Evolutionary conservation across 2,797 vertebrate species (phyloP), one percentile per base, ranked within the genome.

Genomic region (Silurus aristotelis): DNA sequence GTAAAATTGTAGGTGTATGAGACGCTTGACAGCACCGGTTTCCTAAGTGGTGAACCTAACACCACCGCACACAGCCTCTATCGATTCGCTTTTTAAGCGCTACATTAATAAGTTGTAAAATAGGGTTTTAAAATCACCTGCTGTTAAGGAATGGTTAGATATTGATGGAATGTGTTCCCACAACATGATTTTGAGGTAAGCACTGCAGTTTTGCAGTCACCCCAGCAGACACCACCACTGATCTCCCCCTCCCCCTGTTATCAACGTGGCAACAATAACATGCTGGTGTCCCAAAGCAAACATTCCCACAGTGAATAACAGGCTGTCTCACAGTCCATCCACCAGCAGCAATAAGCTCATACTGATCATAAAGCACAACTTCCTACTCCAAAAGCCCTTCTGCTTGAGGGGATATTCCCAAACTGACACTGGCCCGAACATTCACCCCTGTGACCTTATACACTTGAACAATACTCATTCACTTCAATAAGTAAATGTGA

Each of bases 211-310:
- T 91, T 91, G 92, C n/a, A n/a, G 93, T 92, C 89, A 91, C 89
- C 91, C 92, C 93, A 92, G 93, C 93, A 93, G 86, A 90, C 93
- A 89, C 31, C 77, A 87, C 91, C 89, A 88, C 91, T 82, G 89
- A 91, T 89, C 38, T 83, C 88, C 92, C 90, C 89, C 87, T 91
- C 92, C 91, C 58, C 20, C 60, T 93, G 87, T 83, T 87, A 90
- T 94, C 89, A 83, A 90, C 87, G 90, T 89, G 93, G 96, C 96
- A 98, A 96, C 97, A 98, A 99, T 95, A 97, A 98, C 97, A 98
- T 91, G 94, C 96, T 96, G 96, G 95, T 94, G 94, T 96, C 96
- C 96, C 96, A 97, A 97, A 97, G 96, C 95, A 98, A 99, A 99
- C 97, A 97, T 98, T 97, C 97, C 96, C 97, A 98, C 97, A 96